These are phyloP conservation scores for Heliconius ethilla DNA, from an alignment of 2,888 invertebrate species.

Conservation along the genomic window DNA sequence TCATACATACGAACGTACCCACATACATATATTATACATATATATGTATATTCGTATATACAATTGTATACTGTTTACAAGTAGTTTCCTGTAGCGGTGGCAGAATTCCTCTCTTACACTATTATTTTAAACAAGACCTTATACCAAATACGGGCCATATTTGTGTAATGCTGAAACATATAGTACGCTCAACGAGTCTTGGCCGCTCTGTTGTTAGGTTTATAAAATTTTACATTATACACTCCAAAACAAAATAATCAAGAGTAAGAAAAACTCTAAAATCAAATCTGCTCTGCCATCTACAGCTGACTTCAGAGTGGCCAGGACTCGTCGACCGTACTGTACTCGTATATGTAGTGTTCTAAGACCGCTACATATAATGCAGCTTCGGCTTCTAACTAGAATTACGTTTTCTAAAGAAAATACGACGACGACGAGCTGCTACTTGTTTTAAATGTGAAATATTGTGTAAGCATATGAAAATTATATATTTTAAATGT, in stretches of 20 bases:
- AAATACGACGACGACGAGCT: slow-evolving; percentile 3
- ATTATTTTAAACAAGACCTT: slow-evolving; percentile 27
- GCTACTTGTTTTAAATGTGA: slow-evolving; percentile 10
- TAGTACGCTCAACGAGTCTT: neutral
- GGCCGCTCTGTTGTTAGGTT: neutral
- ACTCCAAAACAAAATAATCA: neutral
- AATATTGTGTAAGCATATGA: neutral
- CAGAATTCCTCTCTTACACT: slow-evolving; percentile 9
- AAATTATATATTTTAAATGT: neutral
- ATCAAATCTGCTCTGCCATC: neutral
- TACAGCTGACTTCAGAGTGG: fast-evolving
- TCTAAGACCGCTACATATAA: slow-evolving; percentile 8
- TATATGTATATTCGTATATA: neutral
- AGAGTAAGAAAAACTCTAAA: neutral
- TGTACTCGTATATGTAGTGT: neutral
- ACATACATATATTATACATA: neutral
- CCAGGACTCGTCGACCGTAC: neutral
- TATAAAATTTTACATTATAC: neutral
- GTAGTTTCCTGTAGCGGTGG: slow-evolving; percentile 12
- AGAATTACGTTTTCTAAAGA: slow-evolving; percentile 9
- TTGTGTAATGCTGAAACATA: slow-evolving; percentile 15
- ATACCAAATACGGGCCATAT: slow-evolving; percentile 13
- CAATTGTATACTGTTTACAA: neutral
- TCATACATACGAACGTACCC: neutral
- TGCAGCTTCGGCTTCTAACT: slow-evolving; percentile 12